Base-by-base conservation (phyloP, 2,797 vertebrate genomes). In the Rhynchonycteris naso region DNA sequence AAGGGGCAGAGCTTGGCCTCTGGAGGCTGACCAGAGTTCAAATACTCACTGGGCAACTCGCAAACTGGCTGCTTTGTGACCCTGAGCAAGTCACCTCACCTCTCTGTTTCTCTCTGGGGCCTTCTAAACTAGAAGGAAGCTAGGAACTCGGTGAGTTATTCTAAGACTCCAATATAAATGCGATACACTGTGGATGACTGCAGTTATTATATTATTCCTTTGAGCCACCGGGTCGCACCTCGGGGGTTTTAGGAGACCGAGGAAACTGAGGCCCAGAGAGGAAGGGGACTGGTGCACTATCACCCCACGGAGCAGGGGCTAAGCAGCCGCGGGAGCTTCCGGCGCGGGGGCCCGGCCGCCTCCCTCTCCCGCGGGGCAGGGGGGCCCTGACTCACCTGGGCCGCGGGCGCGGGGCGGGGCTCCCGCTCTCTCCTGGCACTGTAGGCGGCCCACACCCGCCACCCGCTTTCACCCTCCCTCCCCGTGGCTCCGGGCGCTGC, bases 381-480 rank as follows among this genome's bases (percentile, higher is more conserved):
- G 61, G 30, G 52, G 30, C 19, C 79, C 92, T 75, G 92, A 74
- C 84, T 74, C 95, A 74, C 79, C 72, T 21, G 58, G 61, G 54
- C 82, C 50, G 43, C 2, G 21, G 38, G 87, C n/a, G 16, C 61
- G 1, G 68, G 83, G 76, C n/a, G 58, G 80, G 59, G 30, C 68
- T 12, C 47, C 30, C 7, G 58, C 63, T 19, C 59, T 79, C 89
- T 89, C 82, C 93, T 76, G 90, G 86, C 35, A 38, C 80, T 33
- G 85, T 84, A 3, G 84, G 84, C 75, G 18, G 78, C 92, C 80
- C 92, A 7, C 83, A 14, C 61, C 82, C 65, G 61, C 69, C 54
- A 22, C 52, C 74, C 24, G 75, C 87, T 82, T 90, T 71, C 69
- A 75, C 35, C 35, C 50, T 63, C 30, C 21, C 47, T 71, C 82